These are phyloP conservation scores for Perizoma affinitatum DNA, from an alignment of 2,888 invertebrate genomes.

Conservation along the genomic window DNA sequence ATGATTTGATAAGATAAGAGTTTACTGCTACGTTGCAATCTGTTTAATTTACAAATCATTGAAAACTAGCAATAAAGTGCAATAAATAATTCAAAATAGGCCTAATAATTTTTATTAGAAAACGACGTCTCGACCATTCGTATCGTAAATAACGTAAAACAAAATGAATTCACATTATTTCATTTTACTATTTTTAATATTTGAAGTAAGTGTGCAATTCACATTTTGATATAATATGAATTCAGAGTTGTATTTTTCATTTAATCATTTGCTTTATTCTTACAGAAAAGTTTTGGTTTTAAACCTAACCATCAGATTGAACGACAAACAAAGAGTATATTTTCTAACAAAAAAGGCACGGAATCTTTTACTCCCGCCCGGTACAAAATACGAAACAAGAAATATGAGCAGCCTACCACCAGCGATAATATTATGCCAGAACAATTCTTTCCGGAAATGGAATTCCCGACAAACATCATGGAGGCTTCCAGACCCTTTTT, in stretches of 20 bases:
- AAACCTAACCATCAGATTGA: slow-evolving; percentile 34
- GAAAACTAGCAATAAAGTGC: slow-evolving; percentile 22
- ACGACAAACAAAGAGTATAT: slow-evolving; percentile 31
- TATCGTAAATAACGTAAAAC: neutral
- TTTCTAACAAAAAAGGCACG: slow-evolving; percentile 34
- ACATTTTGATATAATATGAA: neutral
- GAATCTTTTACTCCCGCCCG: slow-evolving; percentile 44
- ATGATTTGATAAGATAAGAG: slow-evolving; percentile 21
- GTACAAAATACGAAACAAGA: slow-evolving; percentile 34
- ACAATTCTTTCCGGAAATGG: slow-evolving; percentile 52
- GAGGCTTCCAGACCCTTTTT: slow-evolving; percentile 61
- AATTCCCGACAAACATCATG: slow-evolving; percentile 53
- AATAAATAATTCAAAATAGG: slow-evolving; percentile 14
- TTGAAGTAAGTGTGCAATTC: slow-evolving; percentile 26
- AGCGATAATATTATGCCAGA: slow-evolving; percentile 26
- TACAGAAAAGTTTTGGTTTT: slow-evolving; percentile 41
- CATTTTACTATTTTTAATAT: slow-evolving; percentile 19
- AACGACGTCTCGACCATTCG: neutral
- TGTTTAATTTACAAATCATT: slow-evolving; percentile 12
- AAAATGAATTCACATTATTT: slow-evolving; percentile 24
- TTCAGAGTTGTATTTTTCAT: neutral
- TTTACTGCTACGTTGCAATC: neutral
- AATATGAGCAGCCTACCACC: slow-evolving; percentile 31
- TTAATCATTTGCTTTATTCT: slow-evolving; percentile 17
- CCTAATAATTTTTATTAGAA: slow-evolving; percentile 6